Evolutionary conservation across 1,140 invertebrate genomes (phyloP).

Genomic region (Panonychus citri): DNA sequence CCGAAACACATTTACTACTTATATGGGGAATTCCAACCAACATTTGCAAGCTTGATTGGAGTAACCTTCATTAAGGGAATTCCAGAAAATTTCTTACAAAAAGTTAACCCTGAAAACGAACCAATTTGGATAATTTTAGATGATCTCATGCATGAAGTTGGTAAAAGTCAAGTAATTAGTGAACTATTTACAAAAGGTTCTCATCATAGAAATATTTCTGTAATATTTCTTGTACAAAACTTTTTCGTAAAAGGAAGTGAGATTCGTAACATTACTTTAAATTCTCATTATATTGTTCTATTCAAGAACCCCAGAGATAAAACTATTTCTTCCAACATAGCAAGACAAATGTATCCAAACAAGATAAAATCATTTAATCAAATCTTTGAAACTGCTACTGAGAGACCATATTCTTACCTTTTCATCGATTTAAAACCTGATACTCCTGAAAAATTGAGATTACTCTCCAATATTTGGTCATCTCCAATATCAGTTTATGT

Average conservation of each 20-base stretch:
- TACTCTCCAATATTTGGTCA: not conserved
- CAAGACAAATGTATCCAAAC: not conserved
- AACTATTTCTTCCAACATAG: not conserved
- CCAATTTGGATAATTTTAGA: constrained; percentile 3
- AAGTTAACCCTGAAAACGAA: not conserved
- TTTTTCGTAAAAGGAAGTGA: not conserved
- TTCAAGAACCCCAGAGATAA: not conserved
- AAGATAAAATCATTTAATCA: not conserved
- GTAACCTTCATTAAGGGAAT: not conserved
- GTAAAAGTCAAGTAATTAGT: constrained; percentile 1
- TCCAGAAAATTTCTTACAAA: not conserved
- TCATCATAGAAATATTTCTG: not conserved
- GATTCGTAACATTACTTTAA: not conserved
- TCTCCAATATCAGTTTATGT: no score
- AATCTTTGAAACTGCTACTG: not conserved
- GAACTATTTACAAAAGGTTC: not conserved
- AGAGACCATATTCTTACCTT: not conserved
- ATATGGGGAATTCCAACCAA: not conserved
- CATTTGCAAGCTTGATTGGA: not conserved
- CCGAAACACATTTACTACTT: not conserved
- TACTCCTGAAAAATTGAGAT: not conserved
- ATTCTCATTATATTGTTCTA: not conserved
- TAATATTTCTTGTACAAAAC: not conserved
- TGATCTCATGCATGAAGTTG: not conserved
- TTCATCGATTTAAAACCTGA: not conserved